Evolutionary conservation across 2,113 vertebrate genomes (phyloP).

Genomic region (Varanus salvator): DNA sequence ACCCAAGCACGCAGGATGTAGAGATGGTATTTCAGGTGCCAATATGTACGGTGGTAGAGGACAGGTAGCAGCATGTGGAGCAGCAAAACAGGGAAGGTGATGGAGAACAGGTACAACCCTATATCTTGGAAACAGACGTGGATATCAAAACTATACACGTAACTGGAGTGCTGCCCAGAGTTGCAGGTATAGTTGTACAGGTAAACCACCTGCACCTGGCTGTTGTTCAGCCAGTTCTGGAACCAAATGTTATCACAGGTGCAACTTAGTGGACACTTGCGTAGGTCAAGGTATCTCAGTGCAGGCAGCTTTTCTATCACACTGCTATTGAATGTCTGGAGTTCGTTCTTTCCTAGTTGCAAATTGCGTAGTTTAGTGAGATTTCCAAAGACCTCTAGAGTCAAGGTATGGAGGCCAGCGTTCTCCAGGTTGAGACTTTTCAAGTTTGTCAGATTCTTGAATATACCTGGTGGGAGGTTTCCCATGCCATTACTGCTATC

Average conservation of each 20-base stretch:
- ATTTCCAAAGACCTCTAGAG: constrained; percentile 81
- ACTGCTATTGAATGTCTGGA: constrained; percentile 71
- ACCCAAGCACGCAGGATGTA: constrained; percentile 85
- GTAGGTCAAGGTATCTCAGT: constrained; percentile 84
- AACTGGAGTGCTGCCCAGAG: constrained; percentile 45
- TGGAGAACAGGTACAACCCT: constrained; percentile 77
- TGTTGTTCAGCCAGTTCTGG: constrained; percentile 53
- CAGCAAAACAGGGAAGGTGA: constrained; percentile 70
- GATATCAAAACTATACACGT: constrained; percentile 77
- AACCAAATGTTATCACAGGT: constrained; percentile 74
- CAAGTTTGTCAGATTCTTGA: constrained; percentile 82
- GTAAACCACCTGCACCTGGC: constrained; percentile 80
- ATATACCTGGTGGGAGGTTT: constrained; percentile 78
- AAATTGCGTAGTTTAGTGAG: constrained; percentile 75
- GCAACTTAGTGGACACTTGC: constrained; percentile 83
- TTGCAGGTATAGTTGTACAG: constrained; percentile 73
- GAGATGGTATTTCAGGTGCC: constrained; percentile 83
- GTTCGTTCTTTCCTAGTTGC: constrained; percentile 81
- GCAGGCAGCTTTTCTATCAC: constrained; percentile 70
- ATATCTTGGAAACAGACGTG: constrained; percentile 81
- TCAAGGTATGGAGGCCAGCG: constrained; percentile 76
- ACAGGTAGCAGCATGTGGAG: constrained; percentile 77
- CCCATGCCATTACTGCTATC: constrained; percentile 73
- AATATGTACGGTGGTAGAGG: constrained; percentile 80
- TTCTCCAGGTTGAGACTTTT: constrained; percentile 79